These are phyloP conservation scores for Eucidaris tribuloides DNA, from an alignment of 35 echinoderm and acorn worm genomes.

Conservation along the genomic window DNA sequence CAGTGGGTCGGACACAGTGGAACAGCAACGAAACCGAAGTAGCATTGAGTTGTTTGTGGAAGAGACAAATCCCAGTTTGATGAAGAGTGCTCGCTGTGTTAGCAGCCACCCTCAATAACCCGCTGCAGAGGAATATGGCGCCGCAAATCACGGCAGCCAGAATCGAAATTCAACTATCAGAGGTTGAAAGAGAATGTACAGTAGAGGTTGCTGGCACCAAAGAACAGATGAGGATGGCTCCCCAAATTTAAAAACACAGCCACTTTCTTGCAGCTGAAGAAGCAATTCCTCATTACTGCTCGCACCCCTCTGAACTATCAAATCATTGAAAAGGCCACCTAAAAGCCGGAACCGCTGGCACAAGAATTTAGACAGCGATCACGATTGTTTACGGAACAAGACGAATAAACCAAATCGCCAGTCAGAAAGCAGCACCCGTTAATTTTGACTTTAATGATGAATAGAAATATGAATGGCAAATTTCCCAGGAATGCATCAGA, in stretches of 20 bases:
- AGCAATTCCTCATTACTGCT: conserved; percentile 77
- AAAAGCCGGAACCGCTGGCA: conserved; percentile 70
- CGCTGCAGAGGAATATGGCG: conserved; percentile 84
- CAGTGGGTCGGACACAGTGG: conserved; percentile 26
- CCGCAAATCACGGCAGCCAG: conserved; percentile 72
- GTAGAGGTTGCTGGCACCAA: background rate
- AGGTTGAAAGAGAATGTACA: background rate
- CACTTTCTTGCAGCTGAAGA: conserved; percentile 81
- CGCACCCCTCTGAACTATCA: conserved; percentile 42
- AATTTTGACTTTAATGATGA: conserved; percentile 33
- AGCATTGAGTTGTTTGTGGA: conserved; percentile 67
- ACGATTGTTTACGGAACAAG: conserved; percentile 73
- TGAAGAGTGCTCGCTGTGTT: conserved; percentile 58
- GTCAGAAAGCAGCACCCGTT: conserved; percentile 65
- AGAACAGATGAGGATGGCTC: conserved; percentile 26
- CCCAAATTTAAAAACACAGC: conserved; percentile 59
- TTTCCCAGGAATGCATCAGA: background rate
- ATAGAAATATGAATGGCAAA: conserved; percentile 18
- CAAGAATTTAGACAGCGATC: conserved; percentile 37
- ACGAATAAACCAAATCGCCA: conserved; percentile 89
- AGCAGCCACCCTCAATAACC: conserved; percentile 60
- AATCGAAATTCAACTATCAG: background rate
- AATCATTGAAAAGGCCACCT: conserved; percentile 54
- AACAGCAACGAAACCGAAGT: conserved; percentile 16
- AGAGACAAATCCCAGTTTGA: conserved; percentile 52